A percentile compares a stretch with the other conserved stretches of the same genome.
These are phyloP conservation scores for Ameiurus melas DNA, from an alignment of 2,113 vertebrate species.

Conservation along the genomic window DNA sequence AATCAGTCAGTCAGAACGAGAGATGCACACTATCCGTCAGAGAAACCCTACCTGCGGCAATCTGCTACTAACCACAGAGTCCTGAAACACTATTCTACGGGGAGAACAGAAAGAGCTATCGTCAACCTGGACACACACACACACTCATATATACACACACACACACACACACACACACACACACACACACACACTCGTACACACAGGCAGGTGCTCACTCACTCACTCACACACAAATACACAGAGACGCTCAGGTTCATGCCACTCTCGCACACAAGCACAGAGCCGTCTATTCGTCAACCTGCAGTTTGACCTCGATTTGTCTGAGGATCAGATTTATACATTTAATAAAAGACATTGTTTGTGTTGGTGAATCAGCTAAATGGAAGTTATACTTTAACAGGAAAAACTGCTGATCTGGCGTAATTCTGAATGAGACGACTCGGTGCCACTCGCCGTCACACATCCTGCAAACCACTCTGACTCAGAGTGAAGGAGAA, in stretches of 20 bases:
- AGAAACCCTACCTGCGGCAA: constrained; percentile 80
- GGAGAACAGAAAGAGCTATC: constrained; percentile 81
- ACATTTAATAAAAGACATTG: not conserved
- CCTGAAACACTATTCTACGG: constrained; percentile 84
- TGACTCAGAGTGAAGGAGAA: constrained; percentile 54
- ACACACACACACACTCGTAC: constrained; percentile 63
- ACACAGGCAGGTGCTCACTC: constrained; percentile 57
- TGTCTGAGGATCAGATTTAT: not conserved
- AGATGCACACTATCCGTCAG: constrained; percentile 78
- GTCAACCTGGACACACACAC: constrained; percentile 70
- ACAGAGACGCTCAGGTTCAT: constrained; percentile 40
- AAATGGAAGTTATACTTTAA: not conserved
- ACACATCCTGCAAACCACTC: constrained; percentile 62
- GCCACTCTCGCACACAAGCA: constrained; percentile 21
- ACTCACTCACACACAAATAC: constrained; percentile 60
- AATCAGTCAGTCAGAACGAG: constrained; percentile 68
- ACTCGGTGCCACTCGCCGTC: constrained; percentile 60
- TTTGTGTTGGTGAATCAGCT: not conserved
- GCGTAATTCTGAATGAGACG: constrained; percentile 57
- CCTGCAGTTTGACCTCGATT: not conserved
- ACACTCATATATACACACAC: constrained; percentile 20
- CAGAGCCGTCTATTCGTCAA: constrained; percentile 40
- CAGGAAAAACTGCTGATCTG: not conserved
- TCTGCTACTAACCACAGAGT: constrained; percentile 77
- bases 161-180: constrained; percentile 42